These are phyloP conservation scores for Protosalanx chinensis DNA, from an alignment of 2,797 vertebrate genomes.

Conservation along the genomic window DNA sequence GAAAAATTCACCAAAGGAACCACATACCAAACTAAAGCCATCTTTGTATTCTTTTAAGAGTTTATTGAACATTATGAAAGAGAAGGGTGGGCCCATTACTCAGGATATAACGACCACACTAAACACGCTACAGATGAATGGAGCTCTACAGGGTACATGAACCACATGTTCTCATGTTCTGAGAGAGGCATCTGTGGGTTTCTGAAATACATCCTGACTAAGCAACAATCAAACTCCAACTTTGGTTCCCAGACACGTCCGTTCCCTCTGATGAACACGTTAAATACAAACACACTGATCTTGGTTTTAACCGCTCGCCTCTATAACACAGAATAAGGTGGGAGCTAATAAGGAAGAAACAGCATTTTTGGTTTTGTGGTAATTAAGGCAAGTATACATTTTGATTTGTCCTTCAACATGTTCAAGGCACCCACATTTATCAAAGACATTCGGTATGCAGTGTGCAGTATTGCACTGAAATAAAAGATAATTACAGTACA, in stretches of 20 bases:
- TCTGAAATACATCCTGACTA: constrained; percentile 15
- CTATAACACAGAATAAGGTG: constrained; percentile 11
- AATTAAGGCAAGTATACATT: constrained; percentile 68
- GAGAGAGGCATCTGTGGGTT: constrained; percentile 53
- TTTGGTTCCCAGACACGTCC: constrained; percentile 44
- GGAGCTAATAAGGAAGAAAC: constrained; percentile 24
- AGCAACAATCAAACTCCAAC: constrained; percentile 39
- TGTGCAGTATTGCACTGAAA: constrained; percentile 25
- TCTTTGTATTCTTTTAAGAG: constrained; percentile 32
- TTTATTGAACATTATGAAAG: constrained; percentile 63
- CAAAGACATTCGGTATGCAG: constrained; percentile 36
- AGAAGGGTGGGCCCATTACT: constrained; percentile 28
- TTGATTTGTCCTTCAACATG: constrained; percentile 55
- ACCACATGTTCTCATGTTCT: constrained; percentile 31
- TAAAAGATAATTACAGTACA: constrained; percentile 45
- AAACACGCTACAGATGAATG: constrained; percentile 2
- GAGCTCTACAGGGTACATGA: constrained; percentile 18
- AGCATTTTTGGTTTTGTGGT: constrained; percentile 49
- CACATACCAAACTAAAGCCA: background rate
- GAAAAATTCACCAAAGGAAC: background rate
- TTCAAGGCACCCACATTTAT: constrained; percentile 56
- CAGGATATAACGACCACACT: constrained; percentile 25
- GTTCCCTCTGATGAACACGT: constrained; percentile 11
- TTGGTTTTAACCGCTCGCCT: background rate
- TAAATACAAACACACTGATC: background rate